phyloP scores from a whole-genome alignment of 2,113 vertebrate genomes.

The Motacilla alba region DNA sequence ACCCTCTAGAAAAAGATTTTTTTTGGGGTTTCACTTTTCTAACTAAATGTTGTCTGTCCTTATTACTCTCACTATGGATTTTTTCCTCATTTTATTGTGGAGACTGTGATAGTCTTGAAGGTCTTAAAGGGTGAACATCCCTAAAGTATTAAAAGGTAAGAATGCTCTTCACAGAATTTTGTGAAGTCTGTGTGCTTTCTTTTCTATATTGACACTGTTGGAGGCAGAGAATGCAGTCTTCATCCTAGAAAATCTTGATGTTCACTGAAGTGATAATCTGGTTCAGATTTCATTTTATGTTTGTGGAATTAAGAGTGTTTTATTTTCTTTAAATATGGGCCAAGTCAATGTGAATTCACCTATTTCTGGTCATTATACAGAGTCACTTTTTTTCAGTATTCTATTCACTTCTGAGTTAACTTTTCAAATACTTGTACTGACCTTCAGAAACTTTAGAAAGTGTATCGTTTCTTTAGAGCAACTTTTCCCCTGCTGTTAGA shows the following conservation, averaged over 20 bases:
- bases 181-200: not conserved
- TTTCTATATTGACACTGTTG: not conserved
- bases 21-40: not conserved
- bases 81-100: not conserved
- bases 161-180: not conserved
- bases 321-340: not conserved
- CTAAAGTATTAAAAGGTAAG: not conserved
- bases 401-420: not conserved
- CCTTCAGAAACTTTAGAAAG: not conserved
- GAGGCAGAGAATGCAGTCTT: not conserved
- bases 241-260: not conserved
- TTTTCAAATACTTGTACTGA: not conserved
- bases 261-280: not conserved
- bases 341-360: not conserved
- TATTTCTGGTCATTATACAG: not conserved
- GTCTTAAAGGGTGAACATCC: not conserved
- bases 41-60: not conserved
- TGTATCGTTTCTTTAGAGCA: not conserved
- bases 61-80: not conserved
- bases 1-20: not conserved
- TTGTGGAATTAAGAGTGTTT: not conserved
- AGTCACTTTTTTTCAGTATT: not conserved
- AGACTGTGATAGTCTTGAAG: not conserved
- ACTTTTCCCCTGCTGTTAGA: not conserved
- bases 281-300: not conserved